Percentiles rank a stretch among this genome's conserved stretches.
phyloP scores from a whole-genome alignment of 2,888 invertebrate species.

The Morpho helenor region DNA sequence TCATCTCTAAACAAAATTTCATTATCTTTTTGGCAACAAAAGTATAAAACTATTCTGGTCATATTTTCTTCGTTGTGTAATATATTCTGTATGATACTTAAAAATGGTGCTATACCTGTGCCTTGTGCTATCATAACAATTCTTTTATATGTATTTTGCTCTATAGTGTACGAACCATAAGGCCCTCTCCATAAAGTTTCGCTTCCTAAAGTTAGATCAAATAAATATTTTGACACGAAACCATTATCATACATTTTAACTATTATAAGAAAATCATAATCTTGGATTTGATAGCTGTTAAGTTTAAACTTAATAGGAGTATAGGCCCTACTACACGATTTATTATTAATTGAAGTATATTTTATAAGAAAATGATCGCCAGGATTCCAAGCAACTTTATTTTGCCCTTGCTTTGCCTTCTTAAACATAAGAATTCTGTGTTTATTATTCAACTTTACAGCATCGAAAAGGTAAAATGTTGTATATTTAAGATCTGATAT shows the following conservation, averaged over 20 bases:
- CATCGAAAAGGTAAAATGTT: slow-evolving; percentile 43
- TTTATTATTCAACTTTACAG: slow-evolving; percentile 35
- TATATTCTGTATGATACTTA: slow-evolving; percentile 80
- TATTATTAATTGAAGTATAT: slow-evolving; percentile 32
- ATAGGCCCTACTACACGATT: slow-evolving; percentile 54
- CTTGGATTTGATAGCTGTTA: slow-evolving; percentile 10
- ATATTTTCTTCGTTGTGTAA: slow-evolving; percentile 83
- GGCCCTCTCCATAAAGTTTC: slow-evolving; percentile 85
- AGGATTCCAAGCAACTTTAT: slow-evolving; percentile 52
- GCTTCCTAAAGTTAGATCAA: slow-evolving; percentile 61
- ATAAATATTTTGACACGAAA: slow-evolving; percentile 77
- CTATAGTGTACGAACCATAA: slow-evolving; percentile 79
- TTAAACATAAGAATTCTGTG: slow-evolving; percentile 52
- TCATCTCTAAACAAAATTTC: slow-evolving; percentile 81
- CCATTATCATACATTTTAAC: slow-evolving; percentile 81
- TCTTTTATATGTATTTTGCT: slow-evolving; percentile 57
- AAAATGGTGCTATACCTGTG: slow-evolving; percentile 86
- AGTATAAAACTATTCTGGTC: slow-evolving; percentile 80
- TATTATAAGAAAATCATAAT: slow-evolving; percentile 78
- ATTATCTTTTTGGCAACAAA: slow-evolving; percentile 78
- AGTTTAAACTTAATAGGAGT: slow-evolving; percentile 50
- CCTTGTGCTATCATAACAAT: slow-evolving; percentile 81
- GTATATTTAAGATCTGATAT: slow-evolving; percentile 57
- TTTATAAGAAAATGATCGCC: slow-evolving; percentile 65
- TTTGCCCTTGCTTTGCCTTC: slow-evolving; percentile 21